Percentiles rank a stretch among this genome's conserved stretches.
Conservation (phyloP, 2,113 vertebrate species). For the Patagioenas fasciata region DNA sequence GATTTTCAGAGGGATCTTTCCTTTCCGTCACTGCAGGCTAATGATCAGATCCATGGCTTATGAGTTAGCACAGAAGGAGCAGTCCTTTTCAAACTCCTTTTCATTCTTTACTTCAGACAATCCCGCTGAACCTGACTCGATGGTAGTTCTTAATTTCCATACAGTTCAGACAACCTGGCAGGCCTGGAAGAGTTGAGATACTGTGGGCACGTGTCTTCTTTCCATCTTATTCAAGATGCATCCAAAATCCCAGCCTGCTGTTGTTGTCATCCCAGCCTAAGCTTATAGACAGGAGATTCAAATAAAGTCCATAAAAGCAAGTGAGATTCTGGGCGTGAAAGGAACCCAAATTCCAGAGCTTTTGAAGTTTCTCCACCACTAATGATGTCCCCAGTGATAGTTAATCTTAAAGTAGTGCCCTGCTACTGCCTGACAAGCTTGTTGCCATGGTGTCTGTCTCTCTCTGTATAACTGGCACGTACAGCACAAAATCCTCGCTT, state of each 20-base stretch:
- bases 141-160: background rate
- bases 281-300: background rate
- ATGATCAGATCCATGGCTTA: background rate
- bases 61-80: background rate
- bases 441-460: slow-evolving; percentile 62
- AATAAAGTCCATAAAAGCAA: background rate
- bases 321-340: background rate
- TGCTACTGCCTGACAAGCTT: slow-evolving; percentile 36
- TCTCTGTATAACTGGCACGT: slow-evolving; percentile 16
- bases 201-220: background rate
- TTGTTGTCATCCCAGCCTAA: background rate
- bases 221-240: background rate
- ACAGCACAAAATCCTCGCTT: slow-evolving; percentile 15
- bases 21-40: background rate
- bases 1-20: background rate
- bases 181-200: background rate
- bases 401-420: slow-evolving; percentile 39
- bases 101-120: background rate
- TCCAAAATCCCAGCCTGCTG: background rate
- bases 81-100: background rate
- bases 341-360: background rate
- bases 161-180: background rate
- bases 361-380: slow-evolving; percentile 41
- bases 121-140: background rate
- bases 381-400: slow-evolving; percentile 28